Percentiles rank a stretch among this genome's conserved stretches.
Evolutionary conservation across 2,797 vertebrate genomes (phyloP).

Genomic region (Bufotes viridis): DNA sequence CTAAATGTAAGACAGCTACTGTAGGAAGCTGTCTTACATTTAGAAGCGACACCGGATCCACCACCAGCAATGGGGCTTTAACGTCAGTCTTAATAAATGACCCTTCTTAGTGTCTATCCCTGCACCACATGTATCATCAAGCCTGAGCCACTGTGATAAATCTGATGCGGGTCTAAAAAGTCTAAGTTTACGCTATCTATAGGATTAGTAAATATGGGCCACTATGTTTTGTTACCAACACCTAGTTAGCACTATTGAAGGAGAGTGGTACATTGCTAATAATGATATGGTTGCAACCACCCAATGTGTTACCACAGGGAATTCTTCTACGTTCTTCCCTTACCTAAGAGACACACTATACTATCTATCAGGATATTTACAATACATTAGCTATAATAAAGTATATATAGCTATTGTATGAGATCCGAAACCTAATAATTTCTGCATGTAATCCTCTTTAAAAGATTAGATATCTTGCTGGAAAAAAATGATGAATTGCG

Average conservation of each 20-base stretch:
- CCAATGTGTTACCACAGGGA: neutral
- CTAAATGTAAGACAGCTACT: too few species aligned
- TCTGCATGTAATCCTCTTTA: slow-evolving; percentile 69
- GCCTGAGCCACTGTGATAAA: too few species aligned
- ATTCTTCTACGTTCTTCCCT: slow-evolving; percentile 24
- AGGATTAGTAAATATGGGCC: too few species aligned
- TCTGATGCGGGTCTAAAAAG: too few species aligned
- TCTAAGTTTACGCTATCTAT: too few species aligned
- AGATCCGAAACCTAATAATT: slow-evolving; percentile 68
- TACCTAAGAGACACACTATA: slow-evolving; percentile 41
- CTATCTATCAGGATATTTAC: slow-evolving; percentile 61
- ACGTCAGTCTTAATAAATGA: too few species aligned
- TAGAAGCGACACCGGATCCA: too few species aligned
- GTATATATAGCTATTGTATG: slow-evolving; percentile 65
- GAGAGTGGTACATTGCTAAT: neutral
- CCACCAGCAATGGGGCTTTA: too few species aligned
- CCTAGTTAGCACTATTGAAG: neutral
- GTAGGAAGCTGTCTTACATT: too few species aligned
- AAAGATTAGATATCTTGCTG: slow-evolving; percentile 65
- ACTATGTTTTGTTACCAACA: neutral
- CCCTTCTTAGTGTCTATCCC: too few species aligned
- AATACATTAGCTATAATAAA: slow-evolving; percentile 60
- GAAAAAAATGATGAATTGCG: slow-evolving; percentile 46
- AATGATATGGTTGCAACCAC: neutral
- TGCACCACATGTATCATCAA: too few species aligned